phyloP scores from a whole-genome alignment of 1,140 invertebrate genomes.

The Drosophila nikananu region DNA sequence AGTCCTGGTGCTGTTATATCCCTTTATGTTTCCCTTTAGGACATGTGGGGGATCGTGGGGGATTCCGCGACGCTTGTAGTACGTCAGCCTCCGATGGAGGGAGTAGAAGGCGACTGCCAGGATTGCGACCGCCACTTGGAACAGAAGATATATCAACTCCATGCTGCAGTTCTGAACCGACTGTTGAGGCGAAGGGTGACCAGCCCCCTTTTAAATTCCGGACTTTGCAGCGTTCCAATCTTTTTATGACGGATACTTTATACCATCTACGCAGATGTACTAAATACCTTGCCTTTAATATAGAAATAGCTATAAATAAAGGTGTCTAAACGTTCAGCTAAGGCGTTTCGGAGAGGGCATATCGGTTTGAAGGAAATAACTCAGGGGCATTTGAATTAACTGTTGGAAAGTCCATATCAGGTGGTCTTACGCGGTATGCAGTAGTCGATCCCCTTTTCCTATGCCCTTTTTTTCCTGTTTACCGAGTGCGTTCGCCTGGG shows the following conservation, averaged over 20 bases:
- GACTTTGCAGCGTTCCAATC: neutral
- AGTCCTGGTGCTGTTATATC: neutral
- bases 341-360: neutral
- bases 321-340: neutral
- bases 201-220: constrained; percentile 24
- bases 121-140: constrained; percentile 29
- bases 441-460: neutral
- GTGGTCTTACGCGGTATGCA: neutral
- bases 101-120: constrained; percentile 20
- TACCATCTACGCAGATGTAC: neutral
- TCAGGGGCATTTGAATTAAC: neutral
- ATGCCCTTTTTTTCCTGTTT: neutral
- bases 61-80: constrained; percentile 81
- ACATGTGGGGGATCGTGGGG: constrained; percentile 68
- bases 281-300: neutral
- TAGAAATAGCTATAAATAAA: neutral
- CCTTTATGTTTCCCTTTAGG: constrained; percentile 67
- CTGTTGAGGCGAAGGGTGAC: neutral
- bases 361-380: neutral
- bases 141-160: constrained; percentile 35
- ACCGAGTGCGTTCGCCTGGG: neutral
- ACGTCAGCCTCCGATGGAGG: constrained; percentile 37
- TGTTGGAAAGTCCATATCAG: neutral
- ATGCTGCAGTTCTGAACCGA: neutral
- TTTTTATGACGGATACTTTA: constrained; percentile 1